Evolutionary conservation across 2,113 vertebrate species (phyloP), one percentile per base, ranked within the genome.

Genomic region (Lampris megalopsis): DNA sequence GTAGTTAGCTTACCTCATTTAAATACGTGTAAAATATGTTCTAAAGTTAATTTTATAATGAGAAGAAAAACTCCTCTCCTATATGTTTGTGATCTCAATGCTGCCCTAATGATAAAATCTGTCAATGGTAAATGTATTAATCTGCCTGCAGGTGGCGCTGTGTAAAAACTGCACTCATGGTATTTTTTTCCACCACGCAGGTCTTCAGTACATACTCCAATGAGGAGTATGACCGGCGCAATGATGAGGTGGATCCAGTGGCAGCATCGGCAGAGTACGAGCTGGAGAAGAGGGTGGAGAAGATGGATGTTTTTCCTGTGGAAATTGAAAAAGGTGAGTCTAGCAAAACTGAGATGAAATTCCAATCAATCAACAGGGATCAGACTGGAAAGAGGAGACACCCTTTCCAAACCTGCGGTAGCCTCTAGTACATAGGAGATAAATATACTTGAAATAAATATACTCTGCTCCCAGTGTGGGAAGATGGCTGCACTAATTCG

Each of bases 221-320:
- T 82, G 97, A 97, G 87, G 97, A 97, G 3, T 97, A 97, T 13
- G 96, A 97, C 86, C 93, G 97, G 50, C 95, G 96, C 42, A 97
- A 97, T 35, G 97, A 97, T 77, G 97, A 97, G 49, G 97, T 97
- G 88, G 97, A 97, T 62, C 97, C 97, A 5, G 96, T 97, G 63
- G 95, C 96, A 60, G 96, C 97, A 2, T 97, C 97, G 49, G 97
- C 97, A 2, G 96, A 97, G 62, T 97, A 97, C 54, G 97, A 97
- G 83, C 92, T 97, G 90, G 97, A 97, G 88, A 97, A 97, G 83
- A 95, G 97, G 56, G 97, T 97, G 87, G 97, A 97, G 90, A 97
- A 97, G 93, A 97, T 97, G 97, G 97, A 97, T 37, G 96, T 97
- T 62, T 97, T 97, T 87, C 95, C 96, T 54, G 96, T 97, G 79